Evolutionary conservation across 2,888 invertebrate genomes (phyloP), one percentile per base, ranked within the genome.

Genomic region (Troglohyphantes excavatus): DNA sequence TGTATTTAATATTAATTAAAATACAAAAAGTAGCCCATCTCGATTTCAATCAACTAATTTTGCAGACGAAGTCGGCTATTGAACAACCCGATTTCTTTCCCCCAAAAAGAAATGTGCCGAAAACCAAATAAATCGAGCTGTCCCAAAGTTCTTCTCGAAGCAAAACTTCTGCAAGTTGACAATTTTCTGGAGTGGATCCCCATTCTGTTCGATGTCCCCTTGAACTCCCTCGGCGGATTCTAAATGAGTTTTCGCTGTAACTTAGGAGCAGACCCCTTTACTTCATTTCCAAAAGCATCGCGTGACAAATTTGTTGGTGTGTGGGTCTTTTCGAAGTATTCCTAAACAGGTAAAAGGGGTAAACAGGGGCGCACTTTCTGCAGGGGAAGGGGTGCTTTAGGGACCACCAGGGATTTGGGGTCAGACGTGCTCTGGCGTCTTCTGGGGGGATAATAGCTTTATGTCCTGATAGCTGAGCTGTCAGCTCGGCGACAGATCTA

Each of bases 281-380:
- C 43, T 13, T n/a, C 39, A 43, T 65, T 29, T 72, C 46, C 39
- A 72, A 79, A 53, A 43, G 9, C 63, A 17, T 75, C 33, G 67
- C 73, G 87, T 88, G 87, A 88, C 87, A 65, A 81, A 88, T 88
- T 88, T 88, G 87, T 81, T 73, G 81, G 87, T 81, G 73, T 75
- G 81, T 59, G 87, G 81, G 73, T 65, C 87, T 65, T 46, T 19
- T 70, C 65, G 72, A 72, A 29, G 65, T 65, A 73, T 81, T 53
- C 73, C 67, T 75, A 53, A 75, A 67, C 75, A 73, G 81, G 75
- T n/a, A n/a, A n/a, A 67, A 73, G 87, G 11, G 53, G 87, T 68
- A 67, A 73, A n/a, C n/a, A n/a, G n/a, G n/a, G 83, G 75, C 29
- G 67, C 84, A 65, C 75, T 81, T 29, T 73, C 63, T 39, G 7